Evolutionary conservation across 2,113 vertebrate genomes (phyloP).

Genomic region (Indicator maculatus): DNA sequence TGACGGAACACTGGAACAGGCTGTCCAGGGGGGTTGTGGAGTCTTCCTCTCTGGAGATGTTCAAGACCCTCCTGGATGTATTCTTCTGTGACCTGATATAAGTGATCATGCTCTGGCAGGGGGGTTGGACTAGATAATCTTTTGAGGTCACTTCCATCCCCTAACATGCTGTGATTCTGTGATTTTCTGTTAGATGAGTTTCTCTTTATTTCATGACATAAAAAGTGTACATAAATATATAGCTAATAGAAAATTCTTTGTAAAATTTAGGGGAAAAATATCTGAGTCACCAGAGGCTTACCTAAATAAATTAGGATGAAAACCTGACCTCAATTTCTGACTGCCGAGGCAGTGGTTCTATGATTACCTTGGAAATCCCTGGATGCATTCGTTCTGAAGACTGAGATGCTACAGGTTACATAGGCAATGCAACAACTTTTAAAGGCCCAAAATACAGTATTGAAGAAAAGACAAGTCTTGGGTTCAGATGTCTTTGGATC

Average conservation of each 20-base stretch:
- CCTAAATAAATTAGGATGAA: background rate
- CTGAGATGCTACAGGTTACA: background rate
- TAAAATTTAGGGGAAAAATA: background rate
- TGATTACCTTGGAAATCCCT: background rate
- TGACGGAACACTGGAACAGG: no score
- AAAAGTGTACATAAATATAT: background rate
- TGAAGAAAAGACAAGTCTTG: background rate
- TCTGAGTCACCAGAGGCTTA: background rate
- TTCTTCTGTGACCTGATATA: no score
- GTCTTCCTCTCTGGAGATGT: no score
- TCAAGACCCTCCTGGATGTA: no score
- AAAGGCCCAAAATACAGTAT: background rate
- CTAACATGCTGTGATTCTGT: no score
- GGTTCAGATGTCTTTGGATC: background rate
- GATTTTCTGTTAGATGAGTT: background rate
- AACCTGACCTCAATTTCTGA: background rate
- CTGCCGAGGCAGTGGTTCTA: background rate
- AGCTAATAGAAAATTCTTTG: background rate
- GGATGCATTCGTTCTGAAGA: accelerated
- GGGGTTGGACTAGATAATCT: no score
- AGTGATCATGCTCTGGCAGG: no score
- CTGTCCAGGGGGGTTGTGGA: no score
- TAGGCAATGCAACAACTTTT: background rate
- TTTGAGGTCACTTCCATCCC: no score
- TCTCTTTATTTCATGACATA: background rate